These are phyloP conservation scores for Drosophila elegans DNA, from an alignment of 1,140 invertebrate genomes.

Conservation along the genomic window DNA sequence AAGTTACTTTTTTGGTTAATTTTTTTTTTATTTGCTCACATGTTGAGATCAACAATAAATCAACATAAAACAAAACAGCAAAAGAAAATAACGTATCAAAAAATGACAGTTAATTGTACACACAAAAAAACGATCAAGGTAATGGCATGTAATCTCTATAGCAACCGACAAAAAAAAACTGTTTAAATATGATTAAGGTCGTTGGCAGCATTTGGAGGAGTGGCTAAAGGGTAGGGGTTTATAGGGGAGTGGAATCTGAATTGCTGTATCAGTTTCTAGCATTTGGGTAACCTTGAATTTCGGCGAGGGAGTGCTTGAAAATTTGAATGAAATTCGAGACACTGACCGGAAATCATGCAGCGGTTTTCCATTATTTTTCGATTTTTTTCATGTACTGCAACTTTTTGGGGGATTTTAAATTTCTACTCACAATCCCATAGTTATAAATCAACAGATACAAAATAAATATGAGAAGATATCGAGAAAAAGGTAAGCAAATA, in stretches of 20 bases:
- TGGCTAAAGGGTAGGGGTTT: slow-evolving; percentile 6
- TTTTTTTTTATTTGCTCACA: slow-evolving; percentile 9
- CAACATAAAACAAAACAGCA: slow-evolving; percentile 19
- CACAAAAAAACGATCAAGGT: slow-evolving; percentile 67
- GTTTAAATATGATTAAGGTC: slow-evolving; percentile 74
- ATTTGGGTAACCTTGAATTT: slow-evolving; percentile 51
- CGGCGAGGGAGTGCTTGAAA: slow-evolving; percentile 18
- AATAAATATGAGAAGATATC: background rate
- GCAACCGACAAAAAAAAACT: slow-evolving; percentile 43
- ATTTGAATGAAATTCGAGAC: slow-evolving; percentile 31
- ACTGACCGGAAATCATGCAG: slow-evolving; percentile 39
- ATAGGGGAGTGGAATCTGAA: slow-evolving; percentile 23
- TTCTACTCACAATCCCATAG: background rate
- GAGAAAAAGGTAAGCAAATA: background rate
- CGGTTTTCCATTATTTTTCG: slow-evolving; percentile 1
- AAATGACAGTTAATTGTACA: slow-evolving; percentile 72
- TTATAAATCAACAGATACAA: slow-evolving; percentile 2
- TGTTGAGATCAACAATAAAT: slow-evolving; percentile 13
- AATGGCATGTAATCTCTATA: slow-evolving; percentile 58
- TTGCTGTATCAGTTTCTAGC: slow-evolving; percentile 32
- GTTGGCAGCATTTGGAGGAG: slow-evolving; percentile 40
- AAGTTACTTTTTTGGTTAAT: slow-evolving; percentile 1
- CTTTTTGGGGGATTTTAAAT: background rate
- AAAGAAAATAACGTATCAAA: slow-evolving; percentile 38
- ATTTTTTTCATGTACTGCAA: background rate